These are phyloP conservation scores for Mormyrops attenuatus DNA, from an alignment of 2,797 vertebrate species.

Conservation along the genomic window DNA sequence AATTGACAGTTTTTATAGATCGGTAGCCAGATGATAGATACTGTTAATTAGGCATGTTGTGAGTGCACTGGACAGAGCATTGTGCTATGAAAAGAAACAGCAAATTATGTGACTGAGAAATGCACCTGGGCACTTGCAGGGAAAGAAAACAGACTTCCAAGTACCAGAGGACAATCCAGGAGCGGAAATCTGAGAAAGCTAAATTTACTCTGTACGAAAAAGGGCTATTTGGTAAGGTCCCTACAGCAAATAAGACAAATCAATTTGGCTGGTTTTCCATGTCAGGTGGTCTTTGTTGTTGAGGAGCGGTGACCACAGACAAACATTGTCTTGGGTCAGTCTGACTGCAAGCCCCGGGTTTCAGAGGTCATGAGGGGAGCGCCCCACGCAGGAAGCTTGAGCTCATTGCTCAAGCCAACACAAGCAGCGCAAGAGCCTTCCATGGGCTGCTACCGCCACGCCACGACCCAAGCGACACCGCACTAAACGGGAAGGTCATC, in stretches of 20 bases:
- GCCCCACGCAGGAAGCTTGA: background rate
- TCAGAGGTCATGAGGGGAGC: background rate
- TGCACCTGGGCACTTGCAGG: background rate
- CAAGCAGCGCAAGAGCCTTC: background rate
- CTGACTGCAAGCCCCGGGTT: background rate
- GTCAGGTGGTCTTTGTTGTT: background rate
- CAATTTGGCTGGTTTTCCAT: background rate
- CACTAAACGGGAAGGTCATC: background rate
- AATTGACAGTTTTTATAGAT: background rate
- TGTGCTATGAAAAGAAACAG: background rate
- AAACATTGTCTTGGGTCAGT: background rate
- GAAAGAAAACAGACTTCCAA: background rate
- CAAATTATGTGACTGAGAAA: background rate
- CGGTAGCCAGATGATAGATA: background rate
- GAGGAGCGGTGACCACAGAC: background rate
- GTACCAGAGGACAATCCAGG: background rate
- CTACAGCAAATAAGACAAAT: background rate
- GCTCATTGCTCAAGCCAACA: background rate
- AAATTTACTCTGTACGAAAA: slow-evolving; percentile 3
- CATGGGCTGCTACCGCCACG: background rate
- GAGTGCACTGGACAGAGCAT: background rate
- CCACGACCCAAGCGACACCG: background rate
- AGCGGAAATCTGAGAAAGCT: background rate
- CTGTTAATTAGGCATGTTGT: background rate
- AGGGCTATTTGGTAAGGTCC: background rate